These are phyloP conservation scores for Caenorhabditis zanzibari DNA, from an alignment of 2,888 invertebrate species.

Conservation along the genomic window DNA sequence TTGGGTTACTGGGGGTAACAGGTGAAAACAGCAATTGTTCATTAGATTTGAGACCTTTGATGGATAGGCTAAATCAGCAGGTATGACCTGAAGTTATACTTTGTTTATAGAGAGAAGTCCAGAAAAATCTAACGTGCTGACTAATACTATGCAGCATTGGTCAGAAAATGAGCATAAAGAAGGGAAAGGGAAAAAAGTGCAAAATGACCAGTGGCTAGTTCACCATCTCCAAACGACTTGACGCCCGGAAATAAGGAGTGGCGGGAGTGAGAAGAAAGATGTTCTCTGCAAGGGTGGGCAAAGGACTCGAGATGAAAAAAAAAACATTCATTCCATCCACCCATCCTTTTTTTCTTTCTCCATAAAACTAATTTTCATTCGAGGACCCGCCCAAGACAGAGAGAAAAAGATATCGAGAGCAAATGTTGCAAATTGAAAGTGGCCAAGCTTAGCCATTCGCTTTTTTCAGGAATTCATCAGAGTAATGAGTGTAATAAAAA, in stretches of 20 bases:
- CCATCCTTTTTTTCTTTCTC: slow-evolving; percentile 36
- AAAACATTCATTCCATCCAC: slow-evolving; percentile 45
- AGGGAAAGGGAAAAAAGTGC: slow-evolving; percentile 18
- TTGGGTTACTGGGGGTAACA: slow-evolving; percentile 4
- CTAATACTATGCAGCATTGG: neutral
- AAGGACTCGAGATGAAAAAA: slow-evolving; percentile 23
- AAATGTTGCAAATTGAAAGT: slow-evolving; percentile 62
- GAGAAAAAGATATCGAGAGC: slow-evolving; percentile 29
- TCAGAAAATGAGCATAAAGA: neutral
- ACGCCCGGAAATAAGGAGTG: slow-evolving; percentile 41
- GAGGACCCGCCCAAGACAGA: slow-evolving; percentile 47
- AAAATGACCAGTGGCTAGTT: slow-evolving; percentile 16
- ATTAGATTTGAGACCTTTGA: slow-evolving; percentile 38
- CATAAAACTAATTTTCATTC: slow-evolving; percentile 60
- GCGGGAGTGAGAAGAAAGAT: slow-evolving; percentile 29
- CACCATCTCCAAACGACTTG: slow-evolving; percentile 26
- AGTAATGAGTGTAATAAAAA: slow-evolving; percentile 38
- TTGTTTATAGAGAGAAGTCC: neutral
- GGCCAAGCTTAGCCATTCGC: slow-evolving; percentile 46
- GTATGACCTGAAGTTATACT: neutral
- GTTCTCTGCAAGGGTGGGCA: slow-evolving; percentile 22
- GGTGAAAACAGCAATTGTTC: slow-evolving; percentile 52
- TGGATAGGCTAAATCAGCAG: slow-evolving; percentile 3
- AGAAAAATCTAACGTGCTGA: neutral
- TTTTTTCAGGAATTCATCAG: slow-evolving; percentile 32